Evolutionary conservation across 2,888 invertebrate species (phyloP).

Genomic region (Lymantria monacha): DNA sequence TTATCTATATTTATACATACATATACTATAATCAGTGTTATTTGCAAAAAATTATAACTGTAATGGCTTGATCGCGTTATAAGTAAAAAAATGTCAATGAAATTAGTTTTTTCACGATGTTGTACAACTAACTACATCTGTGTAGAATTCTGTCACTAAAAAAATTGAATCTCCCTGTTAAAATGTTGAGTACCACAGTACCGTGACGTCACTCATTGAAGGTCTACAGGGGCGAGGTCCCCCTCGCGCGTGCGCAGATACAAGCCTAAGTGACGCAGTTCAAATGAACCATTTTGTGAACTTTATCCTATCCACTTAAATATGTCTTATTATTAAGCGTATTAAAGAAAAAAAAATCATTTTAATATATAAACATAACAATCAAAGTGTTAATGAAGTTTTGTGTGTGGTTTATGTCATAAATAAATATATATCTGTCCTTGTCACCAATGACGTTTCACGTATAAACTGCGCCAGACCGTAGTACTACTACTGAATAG

Average conservation of each 20-base stretch:
- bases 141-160: no score
- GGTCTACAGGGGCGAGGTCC: slow-evolving; percentile 45
- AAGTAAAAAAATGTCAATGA: no score
- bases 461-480: slow-evolving; percentile 4
- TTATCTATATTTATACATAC: no score
- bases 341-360: not conserved
- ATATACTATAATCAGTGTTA: no score
- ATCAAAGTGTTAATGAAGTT: not conserved
- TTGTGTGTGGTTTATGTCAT: not conserved
- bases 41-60: no score
- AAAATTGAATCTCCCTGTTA: no score
- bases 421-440: not conserved
- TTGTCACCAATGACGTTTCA: not conserved
- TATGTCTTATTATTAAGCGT: slow-evolving; percentile 8
- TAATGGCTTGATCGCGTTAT: no score
- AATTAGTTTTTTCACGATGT: no score
- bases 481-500: slow-evolving; percentile 10
- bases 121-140: no score
- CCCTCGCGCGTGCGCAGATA: slow-evolving; percentile 31
- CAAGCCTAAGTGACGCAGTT: slow-evolving; percentile 15
- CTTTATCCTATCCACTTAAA: slow-evolving; percentile 17
- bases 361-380: not conserved
- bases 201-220: slow-evolving; percentile 56
- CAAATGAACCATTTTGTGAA: slow-evolving; percentile 32
- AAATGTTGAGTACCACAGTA: not conserved